Percentiles rank a stretch among this genome's conserved stretches.
Conservation (phyloP, 2,113 vertebrate species). For the Amazona guildingii region DNA sequence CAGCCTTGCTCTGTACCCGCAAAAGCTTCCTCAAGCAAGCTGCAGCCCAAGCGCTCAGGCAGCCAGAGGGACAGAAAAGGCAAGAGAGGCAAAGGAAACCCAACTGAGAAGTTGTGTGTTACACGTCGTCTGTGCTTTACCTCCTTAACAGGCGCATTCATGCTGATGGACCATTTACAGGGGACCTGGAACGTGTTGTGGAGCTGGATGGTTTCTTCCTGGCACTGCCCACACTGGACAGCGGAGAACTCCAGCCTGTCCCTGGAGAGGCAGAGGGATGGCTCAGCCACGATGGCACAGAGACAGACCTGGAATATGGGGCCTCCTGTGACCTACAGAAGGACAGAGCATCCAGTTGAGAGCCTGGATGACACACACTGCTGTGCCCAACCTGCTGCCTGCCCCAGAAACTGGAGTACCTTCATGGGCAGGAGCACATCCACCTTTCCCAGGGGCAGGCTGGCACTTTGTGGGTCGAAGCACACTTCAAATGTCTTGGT, state of each 20-base stretch:
- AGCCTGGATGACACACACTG: not conserved
- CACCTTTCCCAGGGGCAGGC: conserved; percentile 56
- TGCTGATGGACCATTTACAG: conserved; percentile 82
- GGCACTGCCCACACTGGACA: conserved; percentile 83
- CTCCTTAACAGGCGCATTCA: conserved; percentile 70
- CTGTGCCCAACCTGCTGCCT: not conserved
- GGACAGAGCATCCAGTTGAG: not conserved
- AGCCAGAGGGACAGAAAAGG: not conserved
- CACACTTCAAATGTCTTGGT: conserved; percentile 74
- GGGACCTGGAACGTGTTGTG: conserved; percentile 76
- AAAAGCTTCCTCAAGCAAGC: not conserved
- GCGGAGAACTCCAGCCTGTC: conserved; percentile 77
- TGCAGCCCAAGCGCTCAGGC: not conserved
- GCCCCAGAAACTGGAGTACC: conserved; percentile 40
- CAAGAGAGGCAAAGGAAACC: not conserved
- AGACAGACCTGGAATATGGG: conserved; percentile 76
- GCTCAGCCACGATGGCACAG: conserved; percentile 73
- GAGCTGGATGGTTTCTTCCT: conserved; percentile 81
- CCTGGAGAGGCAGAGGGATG: conserved; percentile 74
- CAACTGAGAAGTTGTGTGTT: rapidly evolving
- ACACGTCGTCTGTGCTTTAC: conserved; percentile 33
- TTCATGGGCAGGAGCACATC: conserved; percentile 75
- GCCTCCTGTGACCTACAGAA: conserved; percentile 78
- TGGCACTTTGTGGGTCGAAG: conserved; percentile 75
- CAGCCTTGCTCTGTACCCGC: not conserved